Evolutionary conservation across 2,113 vertebrate species (phyloP), one percentile per base, ranked within the genome.

Genomic region (Crotalus horridus): DNA sequence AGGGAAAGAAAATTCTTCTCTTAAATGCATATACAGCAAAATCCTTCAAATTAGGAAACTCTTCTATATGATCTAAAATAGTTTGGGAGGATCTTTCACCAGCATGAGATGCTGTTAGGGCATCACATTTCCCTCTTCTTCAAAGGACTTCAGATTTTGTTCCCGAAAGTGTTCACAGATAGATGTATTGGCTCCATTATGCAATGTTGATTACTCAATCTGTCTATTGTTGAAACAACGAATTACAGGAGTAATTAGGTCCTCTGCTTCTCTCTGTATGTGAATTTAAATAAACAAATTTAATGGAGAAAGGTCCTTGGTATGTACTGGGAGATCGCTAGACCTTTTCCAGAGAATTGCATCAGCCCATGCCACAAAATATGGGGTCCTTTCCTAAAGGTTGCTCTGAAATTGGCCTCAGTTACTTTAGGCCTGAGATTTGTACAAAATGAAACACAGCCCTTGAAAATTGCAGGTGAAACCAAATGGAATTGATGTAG

Each of bases 191-290:
- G 48, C 9, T 58, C 59, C 43, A 9, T 85, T 74, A 58, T 87
- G 48, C 95, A 93, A 93, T 95, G 94, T 92, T 95, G 95, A 85
- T 94, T 89, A 89, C 39, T 85, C 88, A 93, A 54, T 61, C 92
- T 93, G 17, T 92, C 94, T 85, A 51, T 87, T 90, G 90, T 95
- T 21, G 89, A 85, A 94, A 94, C 91, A 7, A 94, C 94, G 90
- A 96, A 93, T 94, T 94, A 92, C 61, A 87, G 74, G 53, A 81
- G 81, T 94, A 69, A 90, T 26, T 48, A 61, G 74, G 48, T 29
- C 2, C 48, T 56, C 23, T 64, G n/a, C 87, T 89, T 91, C 89
- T 43, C 87, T 33, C 88, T 94, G 92, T 95, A 94, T 96, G 96
- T 93, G 58, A 0, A 94, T 90, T 20, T 53, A 92, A 93, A 91